phyloP scores from a whole-genome alignment of 2,888 invertebrate genomes.

The Drosophila prostipennis region DNA sequence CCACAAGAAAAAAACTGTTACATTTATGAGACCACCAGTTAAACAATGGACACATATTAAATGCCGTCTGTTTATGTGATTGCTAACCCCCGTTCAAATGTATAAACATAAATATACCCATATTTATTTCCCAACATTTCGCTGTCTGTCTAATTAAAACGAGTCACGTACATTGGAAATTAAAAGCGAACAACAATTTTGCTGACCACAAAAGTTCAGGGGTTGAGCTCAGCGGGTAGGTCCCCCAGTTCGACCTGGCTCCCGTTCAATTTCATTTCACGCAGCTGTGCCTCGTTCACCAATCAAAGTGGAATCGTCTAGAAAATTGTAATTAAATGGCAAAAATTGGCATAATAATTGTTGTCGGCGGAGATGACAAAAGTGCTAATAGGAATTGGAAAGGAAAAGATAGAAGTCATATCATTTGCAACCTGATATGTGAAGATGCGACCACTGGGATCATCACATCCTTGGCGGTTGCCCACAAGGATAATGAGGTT shows the following conservation, averaged over 20 bases:
- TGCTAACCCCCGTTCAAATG: neutral
- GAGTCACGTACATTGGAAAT: conserved; percentile 76
- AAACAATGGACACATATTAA: conserved; percentile 15
- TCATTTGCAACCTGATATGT: conserved; percentile 41
- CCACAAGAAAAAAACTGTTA: neutral
- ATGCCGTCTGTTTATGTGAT: neutral
- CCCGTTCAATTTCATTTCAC: conserved; percentile 40
- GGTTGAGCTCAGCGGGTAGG: neutral
- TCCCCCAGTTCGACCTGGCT: no score
- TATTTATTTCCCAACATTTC: conserved; percentile 17
- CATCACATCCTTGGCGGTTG: conserved; percentile 28
- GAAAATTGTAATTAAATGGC: conserved; percentile 68
- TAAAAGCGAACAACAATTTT: conserved; percentile 64
- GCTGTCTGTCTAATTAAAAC: conserved; percentile 65
- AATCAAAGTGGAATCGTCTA: conserved; percentile 53
- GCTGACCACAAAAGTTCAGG: conserved; percentile 61
- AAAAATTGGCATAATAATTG: conserved; percentile 63
- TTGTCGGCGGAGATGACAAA: conserved; percentile 5
- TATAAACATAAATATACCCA: neutral
- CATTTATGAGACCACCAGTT: conserved; percentile 16
- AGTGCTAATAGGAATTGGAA: conserved; percentile 11
- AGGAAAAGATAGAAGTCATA: conserved; percentile 21
- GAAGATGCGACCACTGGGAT: conserved; percentile 20
- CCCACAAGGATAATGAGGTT: conserved; percentile 44
- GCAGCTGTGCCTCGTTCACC: conserved; percentile 42